A percentile compares a stretch with the other conserved stretches of the same genome.
Evolutionary conservation across 2,888 invertebrate species (phyloP).

Genomic region (Dolichopus griseipennis): DNA sequence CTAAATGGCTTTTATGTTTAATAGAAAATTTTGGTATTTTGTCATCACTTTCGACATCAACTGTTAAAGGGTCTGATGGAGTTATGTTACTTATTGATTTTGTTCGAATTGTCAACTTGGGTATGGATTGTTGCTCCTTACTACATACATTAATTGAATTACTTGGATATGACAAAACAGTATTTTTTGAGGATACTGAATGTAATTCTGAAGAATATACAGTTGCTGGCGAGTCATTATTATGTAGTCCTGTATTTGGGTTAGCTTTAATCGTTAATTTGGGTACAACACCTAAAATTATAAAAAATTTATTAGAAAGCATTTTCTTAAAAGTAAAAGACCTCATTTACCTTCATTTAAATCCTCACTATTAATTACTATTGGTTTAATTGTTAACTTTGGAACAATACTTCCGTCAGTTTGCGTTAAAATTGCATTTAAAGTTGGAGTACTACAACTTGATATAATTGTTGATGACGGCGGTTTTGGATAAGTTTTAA

Average conservation of each 20-base stretch:
- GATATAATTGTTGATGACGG: slow-evolving; percentile 23
- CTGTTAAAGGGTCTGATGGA: neutral
- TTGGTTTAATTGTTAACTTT: slow-evolving; percentile 41
- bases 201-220: neutral
- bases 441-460: slow-evolving; percentile 15
- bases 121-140: slow-evolving; percentile 16
- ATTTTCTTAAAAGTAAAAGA: too few species aligned
- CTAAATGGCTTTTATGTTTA: slow-evolving; percentile 19
- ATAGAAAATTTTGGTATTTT: slow-evolving; percentile 27
- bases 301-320: neutral
- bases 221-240: neutral
- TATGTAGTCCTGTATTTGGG: neutral
- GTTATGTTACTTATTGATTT: slow-evolving; percentile 15
- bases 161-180: neutral
- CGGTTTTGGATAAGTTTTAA: slow-evolving; percentile 44
- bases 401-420: slow-evolving; percentile 33
- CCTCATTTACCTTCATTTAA: neutral
- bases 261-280: slow-evolving; percentile 31
- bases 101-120: slow-evolving; percentile 22
- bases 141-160: neutral
- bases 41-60: neutral
- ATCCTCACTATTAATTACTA: slow-evolving; percentile 15
- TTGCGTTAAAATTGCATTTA: slow-evolving; percentile 11
- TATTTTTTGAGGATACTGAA: neutral
- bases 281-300: slow-evolving; percentile 16